Percentiles rank a stretch among this genome's conserved stretches.
These are phyloP conservation scores for Coelopa pilipes DNA, from an alignment of 2,888 invertebrate species.

Conservation along the genomic window DNA sequence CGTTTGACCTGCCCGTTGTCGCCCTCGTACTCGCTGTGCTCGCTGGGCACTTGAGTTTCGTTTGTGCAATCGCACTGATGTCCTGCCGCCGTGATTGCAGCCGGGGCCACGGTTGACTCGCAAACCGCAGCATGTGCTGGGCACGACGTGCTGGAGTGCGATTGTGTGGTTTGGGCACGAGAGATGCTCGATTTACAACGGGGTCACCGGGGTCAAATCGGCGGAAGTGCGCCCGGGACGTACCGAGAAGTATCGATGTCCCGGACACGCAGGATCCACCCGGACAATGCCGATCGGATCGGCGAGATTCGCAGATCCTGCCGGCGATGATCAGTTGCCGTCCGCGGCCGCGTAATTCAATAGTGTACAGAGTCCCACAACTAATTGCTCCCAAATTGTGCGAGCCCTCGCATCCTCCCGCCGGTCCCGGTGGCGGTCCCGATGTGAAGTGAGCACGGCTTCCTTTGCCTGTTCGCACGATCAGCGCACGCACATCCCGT, in stretches of 20 bases:
- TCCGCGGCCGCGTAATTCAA: slow-evolving; percentile 1
- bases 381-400: slow-evolving; percentile 58
- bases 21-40: background rate
- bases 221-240: slow-evolving; percentile 10
- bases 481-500: slow-evolving; percentile 27
- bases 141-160: background rate
- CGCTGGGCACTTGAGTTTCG: slow-evolving; percentile 51
- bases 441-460: slow-evolving; percentile 6
- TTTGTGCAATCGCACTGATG: slow-evolving; percentile 38
- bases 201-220: slow-evolving; percentile 7
- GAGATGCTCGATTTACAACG: slow-evolving; percentile 24
- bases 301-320: background rate
- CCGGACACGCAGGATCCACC: background rate
- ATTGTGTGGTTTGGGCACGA: slow-evolving; percentile 13
- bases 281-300: background rate
- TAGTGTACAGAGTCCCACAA: background rate
- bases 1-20: slow-evolving; percentile 11
- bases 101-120: slow-evolving; percentile 39
- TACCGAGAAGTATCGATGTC: background rate
- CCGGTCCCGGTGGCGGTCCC: background rate
- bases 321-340: background rate
- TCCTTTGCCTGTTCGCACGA: background rate
- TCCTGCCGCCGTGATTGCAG: slow-evolving; percentile 51
- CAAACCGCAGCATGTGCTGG: slow-evolving; percentile 56
- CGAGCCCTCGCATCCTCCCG: slow-evolving; percentile 47